These are phyloP conservation scores for Erebia palarica DNA, from an alignment of 2,888 invertebrate genomes.

Conservation along the genomic window DNA sequence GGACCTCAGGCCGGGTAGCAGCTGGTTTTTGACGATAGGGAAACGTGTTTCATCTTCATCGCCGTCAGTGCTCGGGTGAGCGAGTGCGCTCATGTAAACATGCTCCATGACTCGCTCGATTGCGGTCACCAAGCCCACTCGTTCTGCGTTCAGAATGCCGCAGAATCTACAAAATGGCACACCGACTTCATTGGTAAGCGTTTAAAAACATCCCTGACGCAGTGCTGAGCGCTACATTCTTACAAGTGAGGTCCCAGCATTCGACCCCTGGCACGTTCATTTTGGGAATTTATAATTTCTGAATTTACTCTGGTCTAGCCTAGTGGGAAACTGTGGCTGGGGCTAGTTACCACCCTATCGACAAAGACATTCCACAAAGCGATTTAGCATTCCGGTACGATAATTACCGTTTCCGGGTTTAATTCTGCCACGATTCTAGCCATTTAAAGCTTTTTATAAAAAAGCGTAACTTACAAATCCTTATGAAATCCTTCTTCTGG, in stretches of 20 bases:
- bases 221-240: background rate
- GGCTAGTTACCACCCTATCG: too few species aligned
- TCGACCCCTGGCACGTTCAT: too few species aligned
- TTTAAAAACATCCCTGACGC: background rate
- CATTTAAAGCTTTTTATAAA: background rate
- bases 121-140: conserved; percentile 91
- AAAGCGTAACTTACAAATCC: conserved; percentile 81
- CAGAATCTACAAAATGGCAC: conserved; percentile 81
- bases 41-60: conserved; percentile 91
- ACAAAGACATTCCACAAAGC: too few species aligned
- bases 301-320: too few species aligned
- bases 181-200: too few species aligned
- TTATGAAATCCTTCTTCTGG: conserved; percentile 97
- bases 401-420: too few species aligned
- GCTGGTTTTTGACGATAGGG: conserved; percentile 91
- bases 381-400: too few species aligned
- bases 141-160: conserved; percentile 89
- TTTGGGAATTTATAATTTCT: too few species aligned
- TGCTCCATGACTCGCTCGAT: conserved; percentile 94
- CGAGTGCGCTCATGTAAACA: conserved; percentile 95
- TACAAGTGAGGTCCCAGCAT: too few species aligned
- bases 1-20: conserved; percentile 91
- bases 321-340: too few species aligned
- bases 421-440: too few species aligned
- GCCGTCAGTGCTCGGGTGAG: conserved; percentile 89